Percentiles rank a stretch among this genome's conserved stretches.
These are phyloP conservation scores for Chaitophorus viminalis DNA, from an alignment of 2,888 invertebrate genomes.

Conservation along the genomic window DNA sequence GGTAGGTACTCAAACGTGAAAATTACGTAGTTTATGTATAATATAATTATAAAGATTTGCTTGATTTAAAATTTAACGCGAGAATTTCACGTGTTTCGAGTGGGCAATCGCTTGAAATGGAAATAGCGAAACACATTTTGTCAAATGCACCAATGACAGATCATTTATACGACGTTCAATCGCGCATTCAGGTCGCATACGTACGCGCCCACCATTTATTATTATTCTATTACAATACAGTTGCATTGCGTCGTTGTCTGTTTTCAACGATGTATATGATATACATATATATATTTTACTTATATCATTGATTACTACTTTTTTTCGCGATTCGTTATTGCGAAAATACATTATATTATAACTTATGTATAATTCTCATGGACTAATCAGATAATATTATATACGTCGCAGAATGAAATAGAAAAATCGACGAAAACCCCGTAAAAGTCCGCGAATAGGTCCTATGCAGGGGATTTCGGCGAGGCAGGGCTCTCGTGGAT, in stretches of 20 bases:
- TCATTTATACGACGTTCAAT: neutral
- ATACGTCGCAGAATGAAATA: too few relatives aligned
- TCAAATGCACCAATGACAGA: neutral
- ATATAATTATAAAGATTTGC: too few relatives aligned
- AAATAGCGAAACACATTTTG: neutral
- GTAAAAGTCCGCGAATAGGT: too few relatives aligned
- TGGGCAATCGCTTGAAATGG: neutral
- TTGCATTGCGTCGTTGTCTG: neutral
- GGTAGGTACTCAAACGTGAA: too few relatives aligned
- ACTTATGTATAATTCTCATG: too few relatives aligned
- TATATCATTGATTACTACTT: neutral
- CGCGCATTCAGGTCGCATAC: constrained; percentile 1
- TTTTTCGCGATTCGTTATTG: neutral
- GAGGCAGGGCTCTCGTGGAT: too few relatives aligned
- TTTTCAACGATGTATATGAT: neutral
- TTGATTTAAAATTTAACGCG: too few relatives aligned
- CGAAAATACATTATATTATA: neutral
- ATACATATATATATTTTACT: neutral
- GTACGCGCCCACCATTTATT: neutral
- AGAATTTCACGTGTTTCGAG: too few relatives aligned
- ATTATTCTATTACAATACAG: neutral
- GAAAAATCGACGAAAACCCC: too few relatives aligned
- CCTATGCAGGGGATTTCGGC: too few relatives aligned
- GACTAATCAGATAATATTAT: too few relatives aligned
- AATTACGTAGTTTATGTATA: too few relatives aligned